Evolutionary conservation across 2,113 vertebrate species (phyloP).

Genomic region (Aspiorhynchus laticeps): DNA sequence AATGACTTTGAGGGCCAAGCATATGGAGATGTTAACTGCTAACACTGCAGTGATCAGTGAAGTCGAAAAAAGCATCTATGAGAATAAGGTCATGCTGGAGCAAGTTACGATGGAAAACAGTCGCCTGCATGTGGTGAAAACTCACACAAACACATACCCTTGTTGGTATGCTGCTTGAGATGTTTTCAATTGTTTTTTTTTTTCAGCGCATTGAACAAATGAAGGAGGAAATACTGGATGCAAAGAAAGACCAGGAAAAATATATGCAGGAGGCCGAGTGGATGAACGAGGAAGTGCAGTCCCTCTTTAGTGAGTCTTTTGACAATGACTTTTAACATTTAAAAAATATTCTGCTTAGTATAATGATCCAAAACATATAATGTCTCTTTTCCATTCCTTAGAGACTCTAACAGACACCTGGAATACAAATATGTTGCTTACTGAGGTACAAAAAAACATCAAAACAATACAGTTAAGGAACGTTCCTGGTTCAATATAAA

Average conservation of each 20-base stretch:
- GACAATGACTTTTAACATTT: not conserved
- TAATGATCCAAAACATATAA: not conserved
- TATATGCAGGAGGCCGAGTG: conserved; percentile 46
- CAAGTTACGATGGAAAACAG: conserved; percentile 69
- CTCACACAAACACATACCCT: not conserved
- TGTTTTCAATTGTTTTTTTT: not conserved
- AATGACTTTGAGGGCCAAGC: conserved; percentile 9
- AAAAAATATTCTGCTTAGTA: not conserved
- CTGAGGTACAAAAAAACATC: conserved; percentile 34
- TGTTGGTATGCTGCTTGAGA: not conserved
- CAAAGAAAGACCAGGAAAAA: conserved; percentile 57
- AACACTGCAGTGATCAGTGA: conserved; percentile 59
- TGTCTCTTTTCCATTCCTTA: conserved; percentile 3
- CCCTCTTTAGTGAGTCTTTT: conserved; percentile 61
- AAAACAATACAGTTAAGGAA: not conserved
- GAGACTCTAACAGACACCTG: conserved; percentile 43
- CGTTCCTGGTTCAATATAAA: not conserved
- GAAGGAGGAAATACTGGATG: conserved; percentile 61
- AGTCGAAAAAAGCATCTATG: conserved; percentile 63
- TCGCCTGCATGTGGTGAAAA: conserved; percentile 60
- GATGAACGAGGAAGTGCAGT: conserved; percentile 49
- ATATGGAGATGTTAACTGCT: conserved; percentile 42
- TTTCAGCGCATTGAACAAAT: conserved; percentile 51
- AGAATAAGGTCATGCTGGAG: conserved; percentile 58
- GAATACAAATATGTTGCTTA: conserved; percentile 28